A percentile compares a stretch with the other conserved stretches of the same genome.
These are phyloP conservation scores for Orius insidiosus DNA, from an alignment of 1,140 invertebrate genomes.

Conservation along the genomic window DNA sequence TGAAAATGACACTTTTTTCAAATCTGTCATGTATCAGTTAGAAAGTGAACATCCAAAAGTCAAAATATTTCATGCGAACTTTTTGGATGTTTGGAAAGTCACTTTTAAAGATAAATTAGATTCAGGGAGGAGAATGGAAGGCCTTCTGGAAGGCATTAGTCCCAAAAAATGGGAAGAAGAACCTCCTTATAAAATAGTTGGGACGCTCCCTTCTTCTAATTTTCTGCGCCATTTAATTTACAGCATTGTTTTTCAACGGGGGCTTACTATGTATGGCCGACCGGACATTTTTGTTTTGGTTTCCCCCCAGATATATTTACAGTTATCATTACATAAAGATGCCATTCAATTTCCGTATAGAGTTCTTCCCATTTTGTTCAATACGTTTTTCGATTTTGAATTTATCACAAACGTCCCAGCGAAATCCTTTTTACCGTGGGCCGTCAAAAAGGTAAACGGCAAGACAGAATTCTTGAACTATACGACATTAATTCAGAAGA, in stretches of 20 bases:
- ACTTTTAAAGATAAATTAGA: slow-evolving; percentile 10
- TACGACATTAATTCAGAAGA: slow-evolving; percentile 1
- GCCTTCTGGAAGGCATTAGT: slow-evolving; percentile 1
- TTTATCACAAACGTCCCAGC: not conserved
- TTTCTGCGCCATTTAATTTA: slow-evolving; percentile 5
- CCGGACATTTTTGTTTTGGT: slow-evolving; percentile 10
- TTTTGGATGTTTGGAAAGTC: slow-evolving; percentile 1
- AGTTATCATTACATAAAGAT: not conserved
- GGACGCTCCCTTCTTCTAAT: not conserved
- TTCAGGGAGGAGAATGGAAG: not conserved
- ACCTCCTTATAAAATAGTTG: slow-evolving; percentile 12
- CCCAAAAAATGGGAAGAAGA: slow-evolving; percentile 12
- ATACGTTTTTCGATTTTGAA: slow-evolving; percentile 12
- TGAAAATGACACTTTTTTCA: slow-evolving; percentile 9
- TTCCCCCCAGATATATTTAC: slow-evolving; percentile 6
- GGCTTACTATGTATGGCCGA: slow-evolving; percentile 3
- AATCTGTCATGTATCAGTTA: not conserved
- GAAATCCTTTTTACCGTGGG: slow-evolving; percentile 13
- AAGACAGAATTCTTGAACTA: not conserved
- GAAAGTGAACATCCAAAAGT: slow-evolving; percentile 1
- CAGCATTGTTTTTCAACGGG: slow-evolving; percentile 11
- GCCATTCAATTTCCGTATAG: not conserved
- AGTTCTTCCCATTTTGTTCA: not conserved
- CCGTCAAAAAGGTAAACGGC: not conserved
- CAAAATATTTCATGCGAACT: not conserved